Evolutionary conservation across 37 sponge, comb jelly and placozoan genomes (phyloP).

Genomic region (Cliona cf. orientalis): DNA sequence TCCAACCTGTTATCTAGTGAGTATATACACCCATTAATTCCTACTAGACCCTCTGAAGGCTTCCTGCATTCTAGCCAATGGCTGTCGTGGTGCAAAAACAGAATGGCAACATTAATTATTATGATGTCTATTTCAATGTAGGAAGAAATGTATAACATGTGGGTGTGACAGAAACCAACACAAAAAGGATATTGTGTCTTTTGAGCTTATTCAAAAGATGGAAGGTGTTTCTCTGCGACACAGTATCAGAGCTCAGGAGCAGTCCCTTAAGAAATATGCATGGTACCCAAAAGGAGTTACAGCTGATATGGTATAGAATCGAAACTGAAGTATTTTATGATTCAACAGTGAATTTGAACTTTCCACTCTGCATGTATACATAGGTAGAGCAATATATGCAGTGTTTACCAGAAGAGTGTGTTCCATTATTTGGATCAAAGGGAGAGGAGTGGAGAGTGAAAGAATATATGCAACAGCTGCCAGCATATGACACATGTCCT

Average conservation of each 20-base stretch:
- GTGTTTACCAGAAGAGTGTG: slow-evolving; percentile 47
- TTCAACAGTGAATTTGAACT: not conserved
- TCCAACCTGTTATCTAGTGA: no score
- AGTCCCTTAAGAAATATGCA: slow-evolving; percentile 22
- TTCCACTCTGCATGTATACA: not conserved
- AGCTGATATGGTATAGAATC: slow-evolving; percentile 25
- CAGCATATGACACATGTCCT: slow-evolving; percentile 48
- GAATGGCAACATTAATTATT: no score
- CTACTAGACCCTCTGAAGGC: no score
- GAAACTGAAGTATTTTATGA: not conserved
- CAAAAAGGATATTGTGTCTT: not conserved
- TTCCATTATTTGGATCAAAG: slow-evolving; percentile 25
- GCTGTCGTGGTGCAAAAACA: no score
- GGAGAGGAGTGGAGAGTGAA: slow-evolving; percentile 28
- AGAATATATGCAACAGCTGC: slow-evolving; percentile 49
- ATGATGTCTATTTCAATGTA: not conserved
- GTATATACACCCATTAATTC: no score
- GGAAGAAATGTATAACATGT: slow-evolving; percentile 72
- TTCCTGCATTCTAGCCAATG: no score
- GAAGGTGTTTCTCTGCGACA: not conserved
- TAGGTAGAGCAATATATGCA: slow-evolving; percentile 68
- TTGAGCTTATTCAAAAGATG: not conserved
- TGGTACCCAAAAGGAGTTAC: slow-evolving; percentile 49
- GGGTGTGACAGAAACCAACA: slow-evolving; percentile 50
- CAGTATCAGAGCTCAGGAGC: not conserved